A percentile compares a stretch with the other conserved stretches of the same genome.
phyloP scores from a whole-genome alignment of 2,113 vertebrate genomes.

The Anhinga rufa region DNA sequence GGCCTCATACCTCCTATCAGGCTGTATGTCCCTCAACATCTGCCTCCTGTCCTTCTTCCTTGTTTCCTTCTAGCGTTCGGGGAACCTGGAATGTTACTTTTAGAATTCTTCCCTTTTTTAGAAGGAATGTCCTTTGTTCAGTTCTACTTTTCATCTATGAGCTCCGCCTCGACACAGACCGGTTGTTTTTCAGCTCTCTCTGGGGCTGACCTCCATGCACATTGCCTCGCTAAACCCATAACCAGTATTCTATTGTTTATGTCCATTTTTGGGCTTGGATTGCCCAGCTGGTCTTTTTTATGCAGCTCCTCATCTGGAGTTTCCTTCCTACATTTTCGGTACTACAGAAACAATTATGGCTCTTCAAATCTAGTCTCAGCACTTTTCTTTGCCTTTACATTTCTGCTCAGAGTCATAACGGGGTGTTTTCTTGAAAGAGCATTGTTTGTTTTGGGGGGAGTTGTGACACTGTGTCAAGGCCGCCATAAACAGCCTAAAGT shows the following conservation, averaged over 20 bases:
- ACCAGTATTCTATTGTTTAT: not conserved
- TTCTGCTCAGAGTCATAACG: not conserved
- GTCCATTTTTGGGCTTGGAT: not conserved
- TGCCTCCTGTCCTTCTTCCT: not conserved
- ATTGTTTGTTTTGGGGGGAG: not conserved
- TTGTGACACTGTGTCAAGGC: not conserved
- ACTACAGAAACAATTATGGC: not conserved
- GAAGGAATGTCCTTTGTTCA: not conserved
- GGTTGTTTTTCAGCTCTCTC: not conserved
- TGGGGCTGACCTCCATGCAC: not conserved
- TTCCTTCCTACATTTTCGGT: not conserved
- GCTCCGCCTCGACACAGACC: not conserved
- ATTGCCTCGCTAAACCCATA: not conserved
- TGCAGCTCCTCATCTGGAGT: not conserved
- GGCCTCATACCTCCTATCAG: not conserved
- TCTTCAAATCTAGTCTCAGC: not conserved
- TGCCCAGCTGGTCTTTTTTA: not conserved
- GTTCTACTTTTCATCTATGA: not conserved
- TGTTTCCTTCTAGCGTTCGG: not conserved
- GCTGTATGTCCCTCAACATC: not conserved
- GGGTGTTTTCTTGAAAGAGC: not conserved
- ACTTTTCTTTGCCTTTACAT: not conserved
- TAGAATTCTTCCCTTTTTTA: not conserved
- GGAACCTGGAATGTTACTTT: not conserved
- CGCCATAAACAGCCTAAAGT: not conserved